A percentile compares a stretch with the other conserved stretches of the same genome.
These are phyloP conservation scores for Melipona beecheii DNA, from an alignment of 2,888 invertebrate genomes.

Conservation along the genomic window DNA sequence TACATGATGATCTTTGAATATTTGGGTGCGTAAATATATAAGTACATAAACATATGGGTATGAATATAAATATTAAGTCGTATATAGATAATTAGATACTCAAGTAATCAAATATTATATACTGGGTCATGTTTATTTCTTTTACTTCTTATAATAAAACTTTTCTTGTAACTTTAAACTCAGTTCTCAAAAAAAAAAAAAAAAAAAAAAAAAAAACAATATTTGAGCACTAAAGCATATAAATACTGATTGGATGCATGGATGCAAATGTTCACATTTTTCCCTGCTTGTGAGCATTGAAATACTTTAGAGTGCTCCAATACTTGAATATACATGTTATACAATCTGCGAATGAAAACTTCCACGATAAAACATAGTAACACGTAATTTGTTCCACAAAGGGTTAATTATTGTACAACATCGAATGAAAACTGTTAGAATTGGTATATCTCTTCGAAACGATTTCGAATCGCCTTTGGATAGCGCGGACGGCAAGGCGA, in stretches of 20 bases:
- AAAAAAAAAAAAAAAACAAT: no score
- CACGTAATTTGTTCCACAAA: not conserved
- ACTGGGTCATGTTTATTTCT: not conserved
- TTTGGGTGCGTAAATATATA: not conserved
- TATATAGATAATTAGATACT: not conserved
- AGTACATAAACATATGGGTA: not conserved
- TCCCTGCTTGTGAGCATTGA: no score
- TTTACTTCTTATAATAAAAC: not conserved
- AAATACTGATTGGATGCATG: not conserved
- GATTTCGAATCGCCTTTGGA: conserved; percentile 58
- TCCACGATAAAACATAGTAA: not conserved
- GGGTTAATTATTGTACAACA: not conserved
- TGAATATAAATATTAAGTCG: not conserved
- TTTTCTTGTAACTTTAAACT: not conserved
- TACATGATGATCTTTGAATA: not conserved
- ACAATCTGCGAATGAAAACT: not conserved
- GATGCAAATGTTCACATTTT: not conserved
- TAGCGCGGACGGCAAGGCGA: conserved; percentile 75
- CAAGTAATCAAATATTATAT: not conserved
- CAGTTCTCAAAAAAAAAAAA: not conserved
- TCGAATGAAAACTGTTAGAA: not conserved
- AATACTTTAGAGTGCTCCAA: not conserved
- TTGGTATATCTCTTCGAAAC: conserved; percentile 9
- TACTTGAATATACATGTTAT: not conserved
- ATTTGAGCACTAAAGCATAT: not conserved